Evolutionary conservation across 2,113 vertebrate genomes (phyloP).

Genomic region (Tachuris rubrigastra): DNA sequence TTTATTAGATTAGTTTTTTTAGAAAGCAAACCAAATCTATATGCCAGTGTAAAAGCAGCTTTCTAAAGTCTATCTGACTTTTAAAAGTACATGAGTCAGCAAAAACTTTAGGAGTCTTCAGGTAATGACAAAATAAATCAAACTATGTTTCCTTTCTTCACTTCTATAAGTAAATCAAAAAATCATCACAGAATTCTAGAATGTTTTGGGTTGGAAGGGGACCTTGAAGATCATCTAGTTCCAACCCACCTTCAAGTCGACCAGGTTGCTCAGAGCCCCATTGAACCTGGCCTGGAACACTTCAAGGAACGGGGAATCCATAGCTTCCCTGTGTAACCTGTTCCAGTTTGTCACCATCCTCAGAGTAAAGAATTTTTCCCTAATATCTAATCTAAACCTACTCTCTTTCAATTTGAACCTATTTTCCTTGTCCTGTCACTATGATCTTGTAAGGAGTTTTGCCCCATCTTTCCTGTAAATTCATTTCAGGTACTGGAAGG

Average conservation of each 20-base stretch:
- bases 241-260: not conserved
- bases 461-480: not conserved
- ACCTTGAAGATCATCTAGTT: not conserved
- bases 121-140: not conserved
- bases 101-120: not conserved
- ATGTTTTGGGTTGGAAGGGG: not conserved
- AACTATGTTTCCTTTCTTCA: not conserved
- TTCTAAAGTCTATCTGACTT: not conserved
- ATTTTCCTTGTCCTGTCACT: not conserved
- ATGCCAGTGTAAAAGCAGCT: not conserved
- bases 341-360: not conserved
- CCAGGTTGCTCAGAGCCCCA: not conserved
- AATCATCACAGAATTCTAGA: not conserved
- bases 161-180: not conserved
- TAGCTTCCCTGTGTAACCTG: not conserved
- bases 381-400: not conserved
- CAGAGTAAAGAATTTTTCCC: not conserved
- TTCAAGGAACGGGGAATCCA: not conserved
- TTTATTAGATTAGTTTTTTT: not conserved
- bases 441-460: not conserved
- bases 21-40: not conserved
- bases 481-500: not conserved
- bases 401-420: not conserved
- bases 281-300: fast-evolving
- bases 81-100: not conserved